Conservation (phyloP, 1,140 invertebrate genomes). For the Aphaenogaster rudis region DNA sequence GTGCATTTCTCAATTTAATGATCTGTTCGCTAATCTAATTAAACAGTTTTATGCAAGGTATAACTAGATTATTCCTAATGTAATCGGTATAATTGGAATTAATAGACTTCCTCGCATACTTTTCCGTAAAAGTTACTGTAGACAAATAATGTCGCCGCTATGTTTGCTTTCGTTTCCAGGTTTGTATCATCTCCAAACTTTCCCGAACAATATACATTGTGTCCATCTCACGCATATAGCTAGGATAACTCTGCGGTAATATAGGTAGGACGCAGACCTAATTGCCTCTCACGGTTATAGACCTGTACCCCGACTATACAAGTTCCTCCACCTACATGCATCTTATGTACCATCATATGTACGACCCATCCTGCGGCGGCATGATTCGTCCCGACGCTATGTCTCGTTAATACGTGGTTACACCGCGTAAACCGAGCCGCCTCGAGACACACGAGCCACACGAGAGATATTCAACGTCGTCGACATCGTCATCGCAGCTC, state of each 20-base stretch:
- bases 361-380: constrained; percentile 20
- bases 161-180: constrained; percentile 29
- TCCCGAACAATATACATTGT: not conserved
- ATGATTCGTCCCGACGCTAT: constrained; percentile 26
- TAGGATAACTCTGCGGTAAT: constrained; percentile 11
- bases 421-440: constrained; percentile 19
- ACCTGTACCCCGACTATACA: not conserved
- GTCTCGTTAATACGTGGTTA: constrained; percentile 50
- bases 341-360: constrained; percentile 37
- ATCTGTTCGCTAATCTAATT: constrained; percentile 1
- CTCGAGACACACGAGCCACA: constrained; percentile 13
- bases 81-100: constrained; percentile 1
- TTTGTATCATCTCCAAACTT: constrained; percentile 10
- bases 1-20: constrained; percentile 1
- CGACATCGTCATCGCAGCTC: not conserved
- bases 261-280: constrained; percentile 15
- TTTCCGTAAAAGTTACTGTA: not conserved
- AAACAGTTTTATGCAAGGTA: not conserved
- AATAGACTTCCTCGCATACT: constrained; percentile 36
- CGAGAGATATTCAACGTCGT: not conserved
- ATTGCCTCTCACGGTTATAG: constrained; percentile 42
- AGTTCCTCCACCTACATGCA: constrained; percentile 15
- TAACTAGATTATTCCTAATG: not conserved
- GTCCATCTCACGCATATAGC: constrained; percentile 8
- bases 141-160: not conserved